A percentile compares a stretch with the other conserved stretches of the same genome.
phyloP scores from a whole-genome alignment of 2,113 vertebrate species.

The Edolisoma coerulescens region DNA sequence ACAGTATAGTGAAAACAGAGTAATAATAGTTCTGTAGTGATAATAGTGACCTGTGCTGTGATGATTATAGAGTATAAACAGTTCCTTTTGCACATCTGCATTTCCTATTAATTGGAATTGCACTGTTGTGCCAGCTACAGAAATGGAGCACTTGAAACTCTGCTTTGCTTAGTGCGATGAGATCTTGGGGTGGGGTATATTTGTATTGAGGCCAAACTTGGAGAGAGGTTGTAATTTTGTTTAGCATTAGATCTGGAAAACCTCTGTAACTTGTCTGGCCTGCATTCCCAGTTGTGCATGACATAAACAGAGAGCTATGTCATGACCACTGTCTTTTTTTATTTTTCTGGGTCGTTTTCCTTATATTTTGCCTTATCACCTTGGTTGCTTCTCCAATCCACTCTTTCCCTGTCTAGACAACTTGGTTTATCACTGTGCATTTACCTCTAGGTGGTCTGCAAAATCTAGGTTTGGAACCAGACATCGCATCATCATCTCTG shows the following conservation, averaged over 20 bases:
- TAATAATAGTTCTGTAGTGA: neutral
- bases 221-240: neutral
- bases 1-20: neutral
- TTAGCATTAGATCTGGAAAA: conserved; percentile 7
- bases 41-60: neutral
- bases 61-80: neutral
- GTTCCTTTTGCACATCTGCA: neutral
- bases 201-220: neutral
- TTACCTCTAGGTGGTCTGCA: neutral
- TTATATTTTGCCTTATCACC: neutral
- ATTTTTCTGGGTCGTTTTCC: neutral
- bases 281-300: conserved; percentile 11
- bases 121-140: neutral
- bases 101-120: neutral
- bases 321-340: neutral
- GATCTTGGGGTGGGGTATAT: neutral
- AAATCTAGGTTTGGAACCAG: neutral
- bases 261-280: neutral
- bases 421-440: neutral
- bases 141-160: neutral
- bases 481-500: neutral
- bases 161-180: neutral
- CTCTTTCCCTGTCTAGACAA: neutral
- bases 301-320: neutral
- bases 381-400: neutral